These are phyloP conservation scores for Danionella dracula DNA, from an alignment of 2,797 vertebrate species.

Conservation along the genomic window DNA sequence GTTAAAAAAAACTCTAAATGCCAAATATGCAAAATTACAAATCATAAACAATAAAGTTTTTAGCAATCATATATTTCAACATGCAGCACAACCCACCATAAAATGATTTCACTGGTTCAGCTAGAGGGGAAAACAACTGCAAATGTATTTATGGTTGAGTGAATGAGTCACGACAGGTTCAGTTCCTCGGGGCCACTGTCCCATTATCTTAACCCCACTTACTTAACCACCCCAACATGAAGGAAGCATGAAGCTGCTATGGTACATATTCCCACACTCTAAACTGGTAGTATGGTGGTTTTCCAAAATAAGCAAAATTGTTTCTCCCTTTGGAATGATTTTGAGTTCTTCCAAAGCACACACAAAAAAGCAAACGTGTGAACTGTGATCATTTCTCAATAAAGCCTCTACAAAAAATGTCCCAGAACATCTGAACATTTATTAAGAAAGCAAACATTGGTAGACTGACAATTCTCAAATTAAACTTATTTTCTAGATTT, in stretches of 20 bases:
- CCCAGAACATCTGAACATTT: not conserved
- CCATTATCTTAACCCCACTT: not conserved
- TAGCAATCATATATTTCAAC: constrained; percentile 23
- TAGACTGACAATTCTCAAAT: no score
- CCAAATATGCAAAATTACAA: constrained; percentile 13
- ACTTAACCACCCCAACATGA: not conserved
- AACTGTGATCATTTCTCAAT: not conserved
- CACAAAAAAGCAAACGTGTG: not conserved
- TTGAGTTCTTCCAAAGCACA: constrained; percentile 6
- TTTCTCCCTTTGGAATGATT: not conserved
- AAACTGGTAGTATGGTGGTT: not conserved
- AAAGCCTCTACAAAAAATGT: not conserved
- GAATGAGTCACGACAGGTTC: constrained; percentile 11
- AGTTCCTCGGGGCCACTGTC: not conserved
- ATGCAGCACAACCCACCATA: constrained; percentile 23
- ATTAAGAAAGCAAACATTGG: no score
- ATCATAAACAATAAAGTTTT: constrained; percentile 21
- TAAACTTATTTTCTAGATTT: no score
- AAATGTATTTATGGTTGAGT: not conserved
- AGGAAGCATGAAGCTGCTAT: not conserved
- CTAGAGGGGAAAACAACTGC: constrained; percentile 12
- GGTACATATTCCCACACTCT: constrained; percentile 23
- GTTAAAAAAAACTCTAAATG: constrained; percentile 34
- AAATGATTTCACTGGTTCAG: constrained; percentile 28
- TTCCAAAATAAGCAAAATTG: not conserved